Conservation (phyloP, 2,888 invertebrate species). For the Caenorhabditis becei region DNA sequence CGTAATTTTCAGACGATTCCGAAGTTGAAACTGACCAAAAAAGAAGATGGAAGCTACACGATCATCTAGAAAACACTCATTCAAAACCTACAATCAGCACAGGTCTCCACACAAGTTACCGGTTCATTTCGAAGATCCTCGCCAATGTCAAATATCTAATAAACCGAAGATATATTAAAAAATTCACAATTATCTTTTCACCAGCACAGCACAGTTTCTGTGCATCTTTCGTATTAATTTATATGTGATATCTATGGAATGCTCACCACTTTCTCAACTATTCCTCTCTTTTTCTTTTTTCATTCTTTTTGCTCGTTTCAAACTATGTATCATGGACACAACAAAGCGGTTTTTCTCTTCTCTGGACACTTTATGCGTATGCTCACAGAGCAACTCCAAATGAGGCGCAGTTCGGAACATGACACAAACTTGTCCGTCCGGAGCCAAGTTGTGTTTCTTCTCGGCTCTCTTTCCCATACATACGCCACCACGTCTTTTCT, state of each 20-base stretch:
- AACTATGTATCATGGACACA: not conserved
- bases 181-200: too few species aligned
- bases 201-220: too few species aligned
- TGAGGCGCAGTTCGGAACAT: slow-evolving; percentile 32
- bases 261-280: not conserved
- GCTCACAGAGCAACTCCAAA: slow-evolving; percentile 21
- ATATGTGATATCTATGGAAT: not conserved
- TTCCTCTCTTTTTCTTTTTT: not conserved
- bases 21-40: not conserved
- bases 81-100: not conserved
- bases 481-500: not conserved
- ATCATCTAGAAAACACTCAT: not conserved
- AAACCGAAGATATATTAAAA: too few species aligned
- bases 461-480: not conserved
- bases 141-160: too few species aligned
- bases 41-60: not conserved
- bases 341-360: slow-evolving; percentile 3
- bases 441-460: not conserved
- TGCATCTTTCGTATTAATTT: too few species aligned
- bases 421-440: slow-evolving; percentile 9
- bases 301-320: not conserved
- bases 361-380: not conserved
- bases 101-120: too few species aligned
- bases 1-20: slow-evolving; percentile 13
- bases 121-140: too few species aligned